Percentiles rank a stretch among this genome's conserved stretches.
Evolutionary conservation across 2,888 invertebrate genomes (phyloP).

Genomic region (Flexamia atlantica): DNA sequence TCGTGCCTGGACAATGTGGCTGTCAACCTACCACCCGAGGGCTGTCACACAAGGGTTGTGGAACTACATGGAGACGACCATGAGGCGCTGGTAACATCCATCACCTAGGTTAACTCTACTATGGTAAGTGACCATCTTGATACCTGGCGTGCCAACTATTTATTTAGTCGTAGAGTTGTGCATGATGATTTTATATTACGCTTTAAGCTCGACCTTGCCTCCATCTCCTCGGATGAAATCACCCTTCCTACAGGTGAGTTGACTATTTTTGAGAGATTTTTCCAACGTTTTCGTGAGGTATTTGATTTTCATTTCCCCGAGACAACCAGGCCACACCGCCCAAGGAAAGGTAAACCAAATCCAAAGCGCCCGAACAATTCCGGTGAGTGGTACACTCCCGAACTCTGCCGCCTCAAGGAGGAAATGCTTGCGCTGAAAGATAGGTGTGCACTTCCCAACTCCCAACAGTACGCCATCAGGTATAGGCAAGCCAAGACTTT

Average conservation of each 20-base stretch:
- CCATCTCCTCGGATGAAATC: background rate
- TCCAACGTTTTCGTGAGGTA: too few species aligned
- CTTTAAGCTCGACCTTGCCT: constrained; percentile 7
- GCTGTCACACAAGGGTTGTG: background rate
- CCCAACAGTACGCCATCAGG: too few species aligned
- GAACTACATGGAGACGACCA: constrained; percentile 41
- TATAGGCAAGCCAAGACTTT: too few species aligned
- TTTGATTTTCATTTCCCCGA: too few species aligned
- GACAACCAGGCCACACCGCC: too few species aligned
- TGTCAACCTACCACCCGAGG: background rate
- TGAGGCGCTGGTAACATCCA: background rate
- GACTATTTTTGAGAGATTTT: too few species aligned
- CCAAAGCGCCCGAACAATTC: too few species aligned
- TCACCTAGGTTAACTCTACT: background rate
- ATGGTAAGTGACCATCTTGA: constrained; percentile 23
- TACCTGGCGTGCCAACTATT: constrained; percentile 4
- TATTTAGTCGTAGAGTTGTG: background rate
- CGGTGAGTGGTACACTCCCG: too few species aligned
- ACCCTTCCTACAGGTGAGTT: background rate
- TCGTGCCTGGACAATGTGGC: constrained; percentile 31
- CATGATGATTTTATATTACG: background rate
- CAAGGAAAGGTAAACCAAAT: too few species aligned
- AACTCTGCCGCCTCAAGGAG: too few species aligned
- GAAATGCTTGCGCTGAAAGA: too few species aligned
- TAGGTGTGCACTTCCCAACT: too few species aligned